Conservation (phyloP, 2,888 invertebrate genomes). For the Meta bourneti region DNA sequence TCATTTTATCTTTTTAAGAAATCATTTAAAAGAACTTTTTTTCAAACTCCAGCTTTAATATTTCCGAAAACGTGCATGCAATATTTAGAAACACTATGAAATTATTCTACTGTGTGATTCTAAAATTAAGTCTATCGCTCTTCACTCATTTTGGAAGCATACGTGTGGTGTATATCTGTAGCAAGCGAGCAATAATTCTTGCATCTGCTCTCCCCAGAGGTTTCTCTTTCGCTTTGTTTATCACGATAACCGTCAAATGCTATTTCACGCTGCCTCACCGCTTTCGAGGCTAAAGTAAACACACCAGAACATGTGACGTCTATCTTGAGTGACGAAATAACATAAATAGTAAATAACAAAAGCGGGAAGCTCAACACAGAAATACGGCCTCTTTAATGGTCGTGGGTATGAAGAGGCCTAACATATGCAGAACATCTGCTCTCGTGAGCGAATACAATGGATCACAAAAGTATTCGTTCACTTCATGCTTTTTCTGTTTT, state of each 20-base stretch:
- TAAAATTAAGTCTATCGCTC: neutral
- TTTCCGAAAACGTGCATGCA: neutral
- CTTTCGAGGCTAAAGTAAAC: conserved; percentile 41
- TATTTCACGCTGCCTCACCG: neutral
- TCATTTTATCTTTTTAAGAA: no score
- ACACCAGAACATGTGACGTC: conserved; percentile 1
- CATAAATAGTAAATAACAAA: conserved; percentile 62
- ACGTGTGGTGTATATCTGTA: neutral
- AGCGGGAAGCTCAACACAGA: conserved; percentile 24
- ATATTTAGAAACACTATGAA: neutral
- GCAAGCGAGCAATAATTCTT: neutral
- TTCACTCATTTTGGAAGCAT: neutral
- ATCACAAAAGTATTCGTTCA: no score
- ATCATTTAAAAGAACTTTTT: no score
- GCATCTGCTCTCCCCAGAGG: neutral
- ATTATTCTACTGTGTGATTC: neutral
- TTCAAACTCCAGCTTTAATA: no score
- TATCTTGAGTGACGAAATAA: conserved; percentile 38
- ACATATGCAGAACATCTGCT: conserved; percentile 60
- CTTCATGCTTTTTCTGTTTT: no score
- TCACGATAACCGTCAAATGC: neutral
- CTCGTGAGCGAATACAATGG: no score
- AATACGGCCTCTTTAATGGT: conserved; percentile 18
- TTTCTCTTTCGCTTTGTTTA: neutral
- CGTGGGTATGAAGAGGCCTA: neutral